Evolutionary conservation across 2,113 vertebrate genomes (phyloP).

Genomic region (Geococcyx californianus): DNA sequence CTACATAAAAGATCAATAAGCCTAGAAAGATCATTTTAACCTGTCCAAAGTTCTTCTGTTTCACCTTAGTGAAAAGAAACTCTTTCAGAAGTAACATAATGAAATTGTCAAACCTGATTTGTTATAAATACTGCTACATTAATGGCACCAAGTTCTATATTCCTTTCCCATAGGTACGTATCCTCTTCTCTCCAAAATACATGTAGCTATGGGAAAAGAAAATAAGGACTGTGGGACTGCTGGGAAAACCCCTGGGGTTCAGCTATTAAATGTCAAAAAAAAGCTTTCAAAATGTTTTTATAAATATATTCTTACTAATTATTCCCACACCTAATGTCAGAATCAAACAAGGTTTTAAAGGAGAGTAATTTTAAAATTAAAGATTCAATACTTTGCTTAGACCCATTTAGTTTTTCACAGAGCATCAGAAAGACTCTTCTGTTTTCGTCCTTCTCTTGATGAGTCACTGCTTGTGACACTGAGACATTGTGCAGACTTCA

Average conservation of each 20-base stretch:
- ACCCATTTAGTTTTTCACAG: neutral
- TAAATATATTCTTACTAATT: neutral
- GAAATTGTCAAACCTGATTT: neutral
- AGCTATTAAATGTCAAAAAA: neutral
- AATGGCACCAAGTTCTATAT: neutral
- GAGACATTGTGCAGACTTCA: slow-evolving; percentile 20
- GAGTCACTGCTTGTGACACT: slow-evolving; percentile 22
- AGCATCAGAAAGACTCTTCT: neutral
- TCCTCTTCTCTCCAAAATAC: neutral
- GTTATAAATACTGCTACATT: neutral
- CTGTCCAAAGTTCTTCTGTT: neutral
- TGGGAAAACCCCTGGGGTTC: neutral
- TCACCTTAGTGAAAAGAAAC: neutral
- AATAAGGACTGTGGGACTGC: neutral
- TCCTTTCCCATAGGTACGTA: neutral
- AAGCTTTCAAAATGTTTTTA: neutral
- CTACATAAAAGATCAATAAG: neutral
- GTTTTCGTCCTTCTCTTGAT: neutral
- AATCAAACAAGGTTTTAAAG: neutral
- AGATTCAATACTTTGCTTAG: neutral
- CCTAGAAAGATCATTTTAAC: neutral
- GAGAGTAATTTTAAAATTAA: neutral
- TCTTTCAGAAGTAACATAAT: neutral
- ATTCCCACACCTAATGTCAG: neutral
- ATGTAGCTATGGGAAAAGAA: neutral